Base-by-base conservation (phyloP, 2,113 vertebrate genomes). In the Cebus imitator region DNA sequence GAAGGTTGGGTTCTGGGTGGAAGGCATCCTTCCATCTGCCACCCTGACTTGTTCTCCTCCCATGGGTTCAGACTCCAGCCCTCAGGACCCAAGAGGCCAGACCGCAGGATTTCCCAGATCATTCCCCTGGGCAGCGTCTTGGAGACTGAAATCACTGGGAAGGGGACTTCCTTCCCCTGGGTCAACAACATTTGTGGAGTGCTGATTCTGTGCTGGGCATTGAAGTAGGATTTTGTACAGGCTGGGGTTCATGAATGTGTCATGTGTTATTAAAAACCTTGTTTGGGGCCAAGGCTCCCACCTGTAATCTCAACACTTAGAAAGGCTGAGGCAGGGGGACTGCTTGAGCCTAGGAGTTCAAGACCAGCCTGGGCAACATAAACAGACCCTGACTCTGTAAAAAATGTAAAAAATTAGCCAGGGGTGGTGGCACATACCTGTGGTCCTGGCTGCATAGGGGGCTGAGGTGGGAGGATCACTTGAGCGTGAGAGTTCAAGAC, bases 131-230 rank as follows among this genome's bases (percentile, higher is more conserved):
- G 17, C 27, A 11, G 35, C 66, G 55, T 83, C 23, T n/a, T 40
- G 81, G 73, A 52, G 80, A 50, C 52, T 64, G 61, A n/a, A 8
- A 4, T 2, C 43, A 17, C 48, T 0, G 16, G 32, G 23, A 55
- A 58, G 30, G n/a, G 57, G 25, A 43, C 43, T n/a, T 76, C 79
- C 75, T 78, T n/a, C 57, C 8, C 8, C 12, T 21, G 48, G 40
- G 52, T 68, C 89, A 16, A 3, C 14, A 8, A 0, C 1, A 1
- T n/a, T 55, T 64, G 25, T 17, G 0, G 5, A 66, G n/a, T 25
- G 32, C 72, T 12, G 37, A 14, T 21, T 91, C 91, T 72, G 25
- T 76, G 72, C 68, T 20, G 23, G 57, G 37, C 48, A 1, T 48
- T 37, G 7, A 73, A 79, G 35, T 5, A 35, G 58, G 17, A 27